These are phyloP conservation scores for Ptilonorhynchus violaceus DNA, from an alignment of 2,113 vertebrate species.

Conservation along the genomic window DNA sequence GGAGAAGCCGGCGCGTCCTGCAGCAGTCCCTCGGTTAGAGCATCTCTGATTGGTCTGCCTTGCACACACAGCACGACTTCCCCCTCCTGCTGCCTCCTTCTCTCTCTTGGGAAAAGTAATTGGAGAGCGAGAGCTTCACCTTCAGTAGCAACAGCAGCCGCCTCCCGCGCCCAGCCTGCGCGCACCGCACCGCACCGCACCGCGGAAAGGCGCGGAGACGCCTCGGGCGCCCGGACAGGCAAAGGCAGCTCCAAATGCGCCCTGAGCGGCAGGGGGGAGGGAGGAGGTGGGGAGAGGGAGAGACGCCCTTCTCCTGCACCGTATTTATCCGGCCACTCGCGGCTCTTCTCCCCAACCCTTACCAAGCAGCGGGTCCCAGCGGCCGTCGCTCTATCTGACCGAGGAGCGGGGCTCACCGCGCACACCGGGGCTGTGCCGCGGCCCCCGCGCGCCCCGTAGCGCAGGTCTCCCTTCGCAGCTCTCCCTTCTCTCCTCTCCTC, in stretches of 20 bases:
- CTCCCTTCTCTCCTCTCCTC: neutral
- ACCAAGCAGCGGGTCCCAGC: neutral
- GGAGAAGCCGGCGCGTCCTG: conserved; percentile 14
- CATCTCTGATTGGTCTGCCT: conserved; percentile 55
- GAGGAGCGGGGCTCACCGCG: neutral
- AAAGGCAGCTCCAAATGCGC: neutral
- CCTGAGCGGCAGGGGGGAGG: neutral
- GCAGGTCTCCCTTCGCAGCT: neutral
- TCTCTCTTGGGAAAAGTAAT: conserved; percentile 44
- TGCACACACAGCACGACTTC: conserved; percentile 41
- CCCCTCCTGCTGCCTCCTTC: conserved; percentile 10
- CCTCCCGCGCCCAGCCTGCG: neutral
- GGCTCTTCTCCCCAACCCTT: neutral
- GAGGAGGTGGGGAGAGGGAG: neutral
- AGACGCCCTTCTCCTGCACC: neutral
- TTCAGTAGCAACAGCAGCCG: neutral
- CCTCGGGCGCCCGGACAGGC: neutral
- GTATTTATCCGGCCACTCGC: neutral
- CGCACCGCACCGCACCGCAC: neutral
- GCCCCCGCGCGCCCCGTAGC: neutral
- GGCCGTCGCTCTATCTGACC: neutral
- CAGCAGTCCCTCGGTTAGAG: conserved; percentile 35
- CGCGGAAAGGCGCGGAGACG: neutral
- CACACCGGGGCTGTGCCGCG: neutral
- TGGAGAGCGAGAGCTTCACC: conserved; percentile 27